phyloP scores from a whole-genome alignment of 2,888 invertebrate species.

The Eudasyphora cyanicolor region DNA sequence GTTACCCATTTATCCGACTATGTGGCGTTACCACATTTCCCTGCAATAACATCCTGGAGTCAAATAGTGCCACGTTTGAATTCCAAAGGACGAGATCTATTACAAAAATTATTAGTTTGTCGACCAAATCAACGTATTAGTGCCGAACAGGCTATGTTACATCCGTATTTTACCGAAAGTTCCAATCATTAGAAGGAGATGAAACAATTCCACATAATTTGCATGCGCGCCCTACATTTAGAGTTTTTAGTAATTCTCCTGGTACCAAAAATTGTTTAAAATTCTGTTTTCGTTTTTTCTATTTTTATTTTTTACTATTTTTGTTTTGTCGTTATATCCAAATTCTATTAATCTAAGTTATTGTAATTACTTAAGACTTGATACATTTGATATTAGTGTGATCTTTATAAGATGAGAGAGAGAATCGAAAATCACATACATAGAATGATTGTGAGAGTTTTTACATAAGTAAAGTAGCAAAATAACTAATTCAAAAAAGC shows the following conservation, averaged over 20 bases:
- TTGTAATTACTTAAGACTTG: slow-evolving; percentile 43
- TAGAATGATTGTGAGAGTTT: slow-evolving; percentile 9
- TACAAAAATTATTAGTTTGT: slow-evolving; percentile 95
- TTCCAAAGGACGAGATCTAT: slow-evolving; percentile 94
- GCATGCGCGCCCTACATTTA: neutral
- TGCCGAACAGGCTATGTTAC: slow-evolving; percentile 98
- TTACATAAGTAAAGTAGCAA: slow-evolving; percentile 13
- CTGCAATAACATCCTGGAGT: slow-evolving; percentile 94
- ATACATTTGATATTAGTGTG: slow-evolving; percentile 47
- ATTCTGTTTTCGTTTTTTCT: neutral
- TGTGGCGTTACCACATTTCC: slow-evolving; percentile 96
- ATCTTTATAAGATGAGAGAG: slow-evolving; percentile 32
- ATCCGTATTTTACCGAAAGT: slow-evolving; percentile 93
- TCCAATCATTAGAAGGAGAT: slow-evolving; percentile 71
- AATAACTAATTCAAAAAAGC: slow-evolving; percentile 25
- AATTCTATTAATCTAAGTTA: slow-evolving; percentile 26
- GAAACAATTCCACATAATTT: slow-evolving; percentile 14
- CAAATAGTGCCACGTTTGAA: slow-evolving; percentile 97
- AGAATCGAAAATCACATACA: neutral
- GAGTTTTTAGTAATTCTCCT: slow-evolving; percentile 54
- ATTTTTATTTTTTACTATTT: neutral
- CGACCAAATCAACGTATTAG: slow-evolving; percentile 96
- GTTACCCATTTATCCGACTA: slow-evolving; percentile 97
- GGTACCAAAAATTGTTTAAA: slow-evolving; percentile 51
- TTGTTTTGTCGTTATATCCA: neutral